Evolutionary conservation across 2,113 vertebrate species (phyloP), one percentile per base, ranked within the genome.

Genomic region (Cromileptes altivelis): DNA sequence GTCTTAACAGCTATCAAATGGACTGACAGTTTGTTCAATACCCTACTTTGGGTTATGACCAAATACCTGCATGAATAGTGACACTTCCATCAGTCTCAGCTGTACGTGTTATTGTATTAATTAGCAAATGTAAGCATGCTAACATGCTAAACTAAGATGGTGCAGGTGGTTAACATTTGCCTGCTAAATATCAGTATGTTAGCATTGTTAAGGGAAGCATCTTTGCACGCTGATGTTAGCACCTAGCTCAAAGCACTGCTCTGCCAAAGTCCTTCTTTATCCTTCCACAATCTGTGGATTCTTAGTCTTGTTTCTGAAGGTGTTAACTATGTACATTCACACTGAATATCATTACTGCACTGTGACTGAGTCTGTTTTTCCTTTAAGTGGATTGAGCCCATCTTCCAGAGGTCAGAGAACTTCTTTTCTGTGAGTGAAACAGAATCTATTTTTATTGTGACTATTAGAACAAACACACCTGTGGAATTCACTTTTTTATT

Each of bases 341-440:
- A 50, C 4, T 11, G 3, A 37, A 70, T n/a, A 27, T 11, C n/a
- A 14, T 70, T 37, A 40, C 52, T 42, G n/a, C 7, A 15, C 10
- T 42, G 9, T 40, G 67, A 52, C 17, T 4, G 42, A 45, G 17
- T 57, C 17, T 14, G 6, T 37, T 37, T 21, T 75, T 57, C 37
- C 37, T 64, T 61, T 0, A 60, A 93, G 92, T 92, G 91, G 91
- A 87, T 93, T 47, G 85, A 82, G 45, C 92, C 92, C 6, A 88
- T 93, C 73, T 92, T 92, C 75, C 91, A 85, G 74, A 89, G 63
- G 69, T 92, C 91, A 73, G 80, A 88, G 75, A 80, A 62, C 6
- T 80, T 85, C 3, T 94, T 93, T 65, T 84, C 88, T 65, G 91
- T 93, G 63, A 90, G 91, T 93, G 27, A 84, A 74, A 56, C 23